Evolutionary conservation across 2,888 invertebrate species (phyloP).

Genomic region (Pseudeuparius sepicola): DNA sequence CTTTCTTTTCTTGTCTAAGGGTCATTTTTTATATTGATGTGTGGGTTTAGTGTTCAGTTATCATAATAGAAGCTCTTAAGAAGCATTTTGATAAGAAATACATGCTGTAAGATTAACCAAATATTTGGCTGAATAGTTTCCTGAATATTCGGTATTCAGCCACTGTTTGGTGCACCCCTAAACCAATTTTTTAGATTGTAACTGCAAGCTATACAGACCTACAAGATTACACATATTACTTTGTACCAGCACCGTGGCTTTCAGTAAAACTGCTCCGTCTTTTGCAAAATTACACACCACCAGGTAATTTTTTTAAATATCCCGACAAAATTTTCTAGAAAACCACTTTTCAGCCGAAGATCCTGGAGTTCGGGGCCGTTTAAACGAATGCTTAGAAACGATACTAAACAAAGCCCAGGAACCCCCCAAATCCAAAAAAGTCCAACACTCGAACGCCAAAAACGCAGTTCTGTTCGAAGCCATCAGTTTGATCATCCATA

Average conservation of each 20-base stretch:
- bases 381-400: slow-evolving; percentile 96
- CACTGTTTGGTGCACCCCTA: too few relatives aligned
- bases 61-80: too few relatives aligned
- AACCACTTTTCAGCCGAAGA: slow-evolving; percentile 56
- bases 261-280: slow-evolving; percentile 94
- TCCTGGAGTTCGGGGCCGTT: slow-evolving; percentile 88
- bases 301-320: slow-evolving; percentile 44
- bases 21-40: too few relatives aligned
- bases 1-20: too few relatives aligned
- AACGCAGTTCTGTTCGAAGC: slow-evolving; percentile 99
- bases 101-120: too few relatives aligned
- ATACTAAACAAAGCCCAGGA: slow-evolving; percentile 98
- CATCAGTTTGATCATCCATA: slow-evolving; percentile 98
- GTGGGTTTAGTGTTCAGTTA: too few relatives aligned
- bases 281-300: slow-evolving; percentile 96
- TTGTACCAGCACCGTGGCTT: slow-evolving; percentile 99
- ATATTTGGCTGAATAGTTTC: too few relatives aligned
- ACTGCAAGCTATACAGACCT: slow-evolving; percentile 98
- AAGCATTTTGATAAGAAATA: too few relatives aligned
- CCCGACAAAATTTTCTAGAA: slow-evolving; percentile 1
- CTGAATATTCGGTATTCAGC: too few relatives aligned
- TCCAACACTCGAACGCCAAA: slow-evolving; percentile 99
- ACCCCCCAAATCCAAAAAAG: slow-evolving; percentile 99
- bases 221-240: slow-evolving; percentile 99
- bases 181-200: slow-evolving; percentile 78